Conservation (phyloP, 2,888 invertebrate species). For the Hemicrepidius hirtus region DNA sequence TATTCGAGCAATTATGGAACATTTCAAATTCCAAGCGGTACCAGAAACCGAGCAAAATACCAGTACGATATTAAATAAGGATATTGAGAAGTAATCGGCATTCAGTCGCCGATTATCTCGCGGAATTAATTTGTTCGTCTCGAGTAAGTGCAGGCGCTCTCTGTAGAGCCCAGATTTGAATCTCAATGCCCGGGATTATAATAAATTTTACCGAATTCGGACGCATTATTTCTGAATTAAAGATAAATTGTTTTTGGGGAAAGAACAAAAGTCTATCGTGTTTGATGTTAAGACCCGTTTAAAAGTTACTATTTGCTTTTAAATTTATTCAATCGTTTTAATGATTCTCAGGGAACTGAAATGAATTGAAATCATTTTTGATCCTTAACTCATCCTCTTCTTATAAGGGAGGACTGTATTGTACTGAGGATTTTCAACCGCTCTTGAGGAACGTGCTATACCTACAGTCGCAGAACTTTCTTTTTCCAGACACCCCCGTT, state of each 20-base stretch:
- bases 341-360: too few relatives aligned
- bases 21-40: conserved; percentile 45
- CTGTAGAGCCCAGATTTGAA: conserved; percentile 40
- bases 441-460: too few relatives aligned
- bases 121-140: conserved; percentile 51
- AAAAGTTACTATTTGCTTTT: background rate
- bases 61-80: conserved; percentile 45
- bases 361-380: too few relatives aligned
- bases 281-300: conserved; percentile 5
- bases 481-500: too few relatives aligned
- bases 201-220: conserved; percentile 38
- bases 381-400: too few relatives aligned
- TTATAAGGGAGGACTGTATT: too few relatives aligned
- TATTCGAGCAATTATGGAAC: conserved; percentile 47
- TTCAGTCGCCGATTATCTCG: conserved; percentile 50
- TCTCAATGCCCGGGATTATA: conserved; percentile 43
- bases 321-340: background rate
- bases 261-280: background rate
- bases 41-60: conserved; percentile 46
- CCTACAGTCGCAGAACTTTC: too few relatives aligned
- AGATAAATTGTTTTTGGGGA: conserved; percentile 1
- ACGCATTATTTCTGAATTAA: conserved; percentile 35
- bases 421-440: too few relatives aligned
- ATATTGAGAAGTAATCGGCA: conserved; percentile 53
- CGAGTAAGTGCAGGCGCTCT: conserved; percentile 31